Conservation (phyloP, 2,888 invertebrate genomes). For the Blastobasis lacticolella region DNA sequence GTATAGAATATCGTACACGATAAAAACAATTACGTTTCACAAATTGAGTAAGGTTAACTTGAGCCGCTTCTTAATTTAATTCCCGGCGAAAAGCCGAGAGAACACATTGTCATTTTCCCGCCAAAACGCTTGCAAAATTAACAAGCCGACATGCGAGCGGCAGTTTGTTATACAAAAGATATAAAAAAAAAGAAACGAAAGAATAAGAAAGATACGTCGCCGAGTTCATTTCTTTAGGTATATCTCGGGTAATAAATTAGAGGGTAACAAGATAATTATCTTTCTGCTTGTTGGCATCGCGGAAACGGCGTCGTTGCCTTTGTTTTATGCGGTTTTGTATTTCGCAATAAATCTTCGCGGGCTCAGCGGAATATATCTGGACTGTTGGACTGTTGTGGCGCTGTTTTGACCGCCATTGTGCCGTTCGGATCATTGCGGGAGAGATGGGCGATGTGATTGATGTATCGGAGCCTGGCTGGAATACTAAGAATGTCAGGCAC, state of each 20-base stretch:
- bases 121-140: background rate
- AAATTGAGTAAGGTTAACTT: background rate
- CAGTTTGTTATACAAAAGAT: background rate
- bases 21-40: too few relatives aligned
- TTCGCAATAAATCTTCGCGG: slow-evolving; percentile 3
- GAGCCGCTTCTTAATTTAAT: background rate
- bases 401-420: too few relatives aligned
- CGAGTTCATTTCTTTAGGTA: background rate
- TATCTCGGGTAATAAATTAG: slow-evolving; percentile 5
- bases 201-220: background rate
- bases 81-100: too few relatives aligned
- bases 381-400: too few relatives aligned
- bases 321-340: slow-evolving; percentile 7
- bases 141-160: too few relatives aligned
- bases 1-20: too few relatives aligned
- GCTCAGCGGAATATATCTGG: background rate
- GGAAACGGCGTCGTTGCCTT: slow-evolving; percentile 5
- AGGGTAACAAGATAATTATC: slow-evolving; percentile 9
- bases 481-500: too few relatives aligned
- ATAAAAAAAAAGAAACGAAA: background rate
- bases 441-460: too few relatives aligned
- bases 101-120: too few relatives aligned
- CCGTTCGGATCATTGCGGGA: too few relatives aligned
- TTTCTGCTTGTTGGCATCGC: slow-evolving; percentile 7
- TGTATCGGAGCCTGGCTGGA: too few relatives aligned